phyloP scores from a whole-genome alignment of 2,888 invertebrate genomes.

The Drosophila helvetica region DNA sequence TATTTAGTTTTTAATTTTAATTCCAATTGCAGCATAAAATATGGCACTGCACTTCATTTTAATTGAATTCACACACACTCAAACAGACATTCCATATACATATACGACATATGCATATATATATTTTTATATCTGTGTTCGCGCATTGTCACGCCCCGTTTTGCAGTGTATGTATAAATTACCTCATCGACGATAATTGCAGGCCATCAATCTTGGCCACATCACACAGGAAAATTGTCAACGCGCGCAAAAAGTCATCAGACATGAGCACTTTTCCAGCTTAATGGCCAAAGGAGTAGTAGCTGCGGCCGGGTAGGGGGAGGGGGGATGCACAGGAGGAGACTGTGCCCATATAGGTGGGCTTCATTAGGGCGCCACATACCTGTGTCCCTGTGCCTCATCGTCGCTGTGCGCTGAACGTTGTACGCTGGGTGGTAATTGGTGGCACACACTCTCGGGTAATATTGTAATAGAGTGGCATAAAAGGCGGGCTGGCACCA shows the following conservation, averaged over 20 bases:
- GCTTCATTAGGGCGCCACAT: conserved; percentile 40
- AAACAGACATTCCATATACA: conserved; percentile 4
- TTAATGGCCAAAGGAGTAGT: conserved; percentile 46
- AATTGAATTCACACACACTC: conserved; percentile 64
- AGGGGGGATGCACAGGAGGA: background rate
- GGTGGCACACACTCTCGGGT: background rate
- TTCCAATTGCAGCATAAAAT: conserved; percentile 73
- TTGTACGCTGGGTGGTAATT: conserved; percentile 15
- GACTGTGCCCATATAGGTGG: conserved; percentile 40
- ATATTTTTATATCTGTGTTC: conserved; percentile 32
- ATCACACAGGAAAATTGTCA: conserved; percentile 77
- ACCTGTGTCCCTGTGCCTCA: background rate
- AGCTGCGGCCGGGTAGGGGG: background rate
- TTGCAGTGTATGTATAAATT: conserved; percentile 66
- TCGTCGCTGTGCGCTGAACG: too few species aligned
- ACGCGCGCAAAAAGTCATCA: conserved; percentile 71
- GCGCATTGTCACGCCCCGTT: conserved; percentile 65
- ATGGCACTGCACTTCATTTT: conserved; percentile 75
- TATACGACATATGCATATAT: conserved; percentile 3
- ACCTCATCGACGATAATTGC: conserved; percentile 77
- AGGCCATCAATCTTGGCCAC: conserved; percentile 76
- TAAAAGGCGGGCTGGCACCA: background rate
- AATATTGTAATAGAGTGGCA: conserved; percentile 7
- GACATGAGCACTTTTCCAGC: conserved; percentile 54
- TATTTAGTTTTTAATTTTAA: conserved; percentile 78